phyloP scores from a whole-genome alignment of 2,888 invertebrate species.

The Hypomecis atomaria region DNA sequence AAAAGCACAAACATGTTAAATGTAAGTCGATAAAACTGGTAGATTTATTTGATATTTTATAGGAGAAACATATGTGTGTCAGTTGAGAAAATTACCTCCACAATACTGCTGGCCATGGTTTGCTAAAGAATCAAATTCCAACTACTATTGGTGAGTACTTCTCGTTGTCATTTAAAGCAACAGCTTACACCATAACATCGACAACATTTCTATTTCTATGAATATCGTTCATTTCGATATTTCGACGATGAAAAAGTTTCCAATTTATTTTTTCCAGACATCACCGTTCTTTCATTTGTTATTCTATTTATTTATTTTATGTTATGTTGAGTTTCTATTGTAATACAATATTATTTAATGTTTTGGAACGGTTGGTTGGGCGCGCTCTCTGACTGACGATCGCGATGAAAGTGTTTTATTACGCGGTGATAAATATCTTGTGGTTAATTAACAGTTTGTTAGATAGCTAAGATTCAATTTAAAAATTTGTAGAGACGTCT shows the following conservation, averaged over 20 bases:
- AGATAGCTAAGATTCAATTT: background rate
- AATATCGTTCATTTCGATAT: background rate
- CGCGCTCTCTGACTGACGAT: slow-evolving; percentile 10
- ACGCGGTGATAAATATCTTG: slow-evolving; percentile 1
- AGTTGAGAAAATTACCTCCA: too few species aligned
- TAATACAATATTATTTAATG: slow-evolving; percentile 6
- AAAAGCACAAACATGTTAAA: too few species aligned
- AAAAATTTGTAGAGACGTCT: too few species aligned
- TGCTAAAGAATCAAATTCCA: too few species aligned
- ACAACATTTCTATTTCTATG: background rate
- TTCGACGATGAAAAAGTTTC: slow-evolving; percentile 7
- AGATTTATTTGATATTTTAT: too few species aligned
- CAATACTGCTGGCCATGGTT: too few species aligned
- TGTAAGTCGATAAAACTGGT: too few species aligned
- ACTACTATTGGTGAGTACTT: background rate
- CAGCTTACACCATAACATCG: background rate
- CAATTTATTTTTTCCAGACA: background rate
- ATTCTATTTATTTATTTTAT: background rate
- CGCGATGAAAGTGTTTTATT: slow-evolving; percentile 26
- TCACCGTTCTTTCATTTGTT: background rate
- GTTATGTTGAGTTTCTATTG: slow-evolving; percentile 1
- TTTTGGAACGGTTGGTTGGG: slow-evolving; percentile 10
- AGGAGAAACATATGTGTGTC: too few species aligned
- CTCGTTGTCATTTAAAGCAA: background rate
- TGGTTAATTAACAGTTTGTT: background rate